Evolutionary conservation across 2,888 invertebrate genomes (phyloP).

Genomic region (Melikaiella ostensackeni): DNA sequence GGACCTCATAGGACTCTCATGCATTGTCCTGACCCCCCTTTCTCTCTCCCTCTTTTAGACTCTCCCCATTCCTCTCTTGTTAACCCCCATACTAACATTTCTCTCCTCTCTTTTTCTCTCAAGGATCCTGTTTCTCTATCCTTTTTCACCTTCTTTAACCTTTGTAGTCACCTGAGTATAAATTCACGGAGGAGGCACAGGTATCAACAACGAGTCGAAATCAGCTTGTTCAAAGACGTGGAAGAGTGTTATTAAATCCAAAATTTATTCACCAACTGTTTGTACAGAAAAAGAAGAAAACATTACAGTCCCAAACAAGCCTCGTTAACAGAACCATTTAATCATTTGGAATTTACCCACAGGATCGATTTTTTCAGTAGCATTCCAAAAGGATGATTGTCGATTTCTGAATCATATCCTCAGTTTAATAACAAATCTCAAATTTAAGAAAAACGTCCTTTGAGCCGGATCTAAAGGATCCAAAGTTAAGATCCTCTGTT

Average conservation of each 20-base stretch:
- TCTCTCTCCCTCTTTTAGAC: constrained; percentile 40
- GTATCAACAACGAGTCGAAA: constrained; percentile 11
- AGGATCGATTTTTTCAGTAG: no score
- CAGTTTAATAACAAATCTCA: no score
- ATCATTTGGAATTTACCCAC: background rate
- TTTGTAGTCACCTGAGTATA: constrained; percentile 29
- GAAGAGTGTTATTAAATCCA: constrained; percentile 6
- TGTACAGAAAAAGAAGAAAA: background rate
- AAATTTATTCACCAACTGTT: constrained; percentile 4
- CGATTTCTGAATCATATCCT: no score
- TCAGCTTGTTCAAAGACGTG: background rate
- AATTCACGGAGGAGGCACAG: constrained; percentile 14
- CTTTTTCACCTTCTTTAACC: constrained; percentile 24
- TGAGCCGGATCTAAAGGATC: no score
- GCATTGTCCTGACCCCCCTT: constrained; percentile 53
- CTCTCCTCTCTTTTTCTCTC: constrained; percentile 27
- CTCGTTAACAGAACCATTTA: background rate
- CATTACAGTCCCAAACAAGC: background rate
- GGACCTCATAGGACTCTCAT: constrained; percentile 56
- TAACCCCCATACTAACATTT: constrained; percentile 32
- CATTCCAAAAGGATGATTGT: no score
- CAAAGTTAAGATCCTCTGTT: no score
- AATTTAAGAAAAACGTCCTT: no score
- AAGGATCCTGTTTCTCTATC: constrained; percentile 36
- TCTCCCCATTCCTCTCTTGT: constrained; percentile 32